Base-by-base conservation (phyloP, 2,113 vertebrate genomes). In the Gracilinanus agilis region DNA sequence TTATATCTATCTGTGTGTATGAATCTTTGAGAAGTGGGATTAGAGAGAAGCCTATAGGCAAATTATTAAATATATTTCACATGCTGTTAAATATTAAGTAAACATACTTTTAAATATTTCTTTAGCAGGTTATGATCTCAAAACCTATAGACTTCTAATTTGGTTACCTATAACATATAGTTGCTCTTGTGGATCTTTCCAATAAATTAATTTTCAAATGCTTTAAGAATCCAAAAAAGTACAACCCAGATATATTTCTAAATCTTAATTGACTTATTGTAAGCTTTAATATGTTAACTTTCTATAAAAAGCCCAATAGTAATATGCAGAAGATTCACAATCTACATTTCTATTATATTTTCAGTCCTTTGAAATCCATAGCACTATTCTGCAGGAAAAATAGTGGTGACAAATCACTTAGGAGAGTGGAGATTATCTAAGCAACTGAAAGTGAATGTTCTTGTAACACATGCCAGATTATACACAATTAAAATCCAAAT, bases 21-120 rank as follows among this genome's bases (percentile, higher is more conserved):
- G 97, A 90, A 98, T 98, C 98, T 98, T 67, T 98, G 98, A 98
- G 98, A 98, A 98, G 98, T 95, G 90, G 98, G 98, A 99, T 99
- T 98, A 98, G 98, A 99, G 97, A 98, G 95, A 98, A 98, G 98
- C 98, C 98, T 98, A 98, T 97, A 98, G 98, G 98, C 98, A 98
- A 98, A 98, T 98, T 99, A 99, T 98, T 99, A 99, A 98, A 99
- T 99, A 99, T 98, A 98, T 98, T 99, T 98, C 98, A 98, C 98
- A 98, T 98, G 98, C 98, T 98, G 98, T 98, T 98, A 98, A 98
- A 98, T 99, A 98, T 99, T 99, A 99, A 98, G 98, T 98, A 99
- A 99, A 99, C 98, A 98, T 98, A 98, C 97, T 3, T 89, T 98
- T 98, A 98, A 98, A 98, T 98, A 98, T 98, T 98, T 98, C 98